Conservation (phyloP, 2,113 vertebrate genomes). For the Semnornis frantzii region DNA sequence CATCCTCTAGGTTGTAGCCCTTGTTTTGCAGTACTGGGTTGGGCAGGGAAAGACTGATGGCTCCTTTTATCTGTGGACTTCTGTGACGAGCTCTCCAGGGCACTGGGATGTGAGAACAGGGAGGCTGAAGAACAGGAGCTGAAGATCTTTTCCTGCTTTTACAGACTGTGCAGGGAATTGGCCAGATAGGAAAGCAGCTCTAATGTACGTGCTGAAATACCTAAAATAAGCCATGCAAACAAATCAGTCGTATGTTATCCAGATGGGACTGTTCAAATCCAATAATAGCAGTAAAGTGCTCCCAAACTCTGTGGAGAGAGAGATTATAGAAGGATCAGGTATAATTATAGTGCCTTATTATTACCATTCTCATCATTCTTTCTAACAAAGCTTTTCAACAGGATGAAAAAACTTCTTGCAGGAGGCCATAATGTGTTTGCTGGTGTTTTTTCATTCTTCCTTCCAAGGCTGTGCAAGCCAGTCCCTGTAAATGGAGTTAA, state of each 20-base stretch:
- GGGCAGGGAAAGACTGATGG: not conserved
- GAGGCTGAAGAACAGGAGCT: not conserved
- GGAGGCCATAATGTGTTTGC: constrained; percentile 40
- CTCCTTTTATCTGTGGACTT: not conserved
- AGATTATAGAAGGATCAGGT: constrained; percentile 65
- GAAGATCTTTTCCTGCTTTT: not conserved
- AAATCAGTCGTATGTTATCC: constrained; percentile 53
- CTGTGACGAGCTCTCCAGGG: not conserved
- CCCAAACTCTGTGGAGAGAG: constrained; percentile 45
- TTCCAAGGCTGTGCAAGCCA: constrained; percentile 11
- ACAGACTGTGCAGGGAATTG: not conserved
- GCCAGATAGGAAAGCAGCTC: not conserved
- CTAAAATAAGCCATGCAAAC: constrained; percentile 66
- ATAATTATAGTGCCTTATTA: constrained; percentile 64
- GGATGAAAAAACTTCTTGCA: constrained; percentile 41
- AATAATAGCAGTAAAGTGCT: constrained; percentile 67
- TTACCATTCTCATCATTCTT: constrained; percentile 58
- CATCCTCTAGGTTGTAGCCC: not conserved
- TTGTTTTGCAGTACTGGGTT: not conserved
- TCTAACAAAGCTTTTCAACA: constrained; percentile 54
- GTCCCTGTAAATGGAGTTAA: not conserved
- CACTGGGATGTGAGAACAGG: not conserved
- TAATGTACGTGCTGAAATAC: constrained; percentile 22
- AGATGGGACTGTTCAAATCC: constrained; percentile 64
- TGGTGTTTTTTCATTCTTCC: constrained; percentile 46